Evolutionary conservation across 2,113 vertebrate species (phyloP), one percentile per base, ranked within the genome.

Genomic region (Lampris incognitus): DNA sequence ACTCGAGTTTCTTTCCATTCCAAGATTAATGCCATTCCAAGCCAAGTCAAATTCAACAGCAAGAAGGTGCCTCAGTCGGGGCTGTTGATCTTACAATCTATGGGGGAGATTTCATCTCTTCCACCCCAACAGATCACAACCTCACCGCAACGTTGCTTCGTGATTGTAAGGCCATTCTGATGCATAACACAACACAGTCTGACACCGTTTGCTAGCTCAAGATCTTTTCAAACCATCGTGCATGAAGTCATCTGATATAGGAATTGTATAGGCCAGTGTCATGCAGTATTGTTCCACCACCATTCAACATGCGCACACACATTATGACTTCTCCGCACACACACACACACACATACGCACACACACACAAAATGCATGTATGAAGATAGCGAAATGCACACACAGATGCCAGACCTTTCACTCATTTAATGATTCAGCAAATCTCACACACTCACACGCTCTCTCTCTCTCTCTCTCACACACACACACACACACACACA

Each of bases 251-350:
- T 24, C 24, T 79, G 62, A 49, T 6, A 1, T 9, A 13, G 41
- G 77, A 5, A 7, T n/a, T 76, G 76, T 75, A 5, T 73, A 65
- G 50, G 65, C 78, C 76, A 70, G 67, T 10, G 41, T 75, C 91
- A 92, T 92, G 91, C 89, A 82, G 70, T 56, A 72, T 48, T 65
- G 75, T 69, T 85, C 85, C 82, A 72, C 83, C 79, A 78, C 86
- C 89, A 69, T 84, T 79, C 69, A 38, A 82, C 90, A 87, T 88
- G 85, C 84, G 78, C 78, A 38, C 72, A 11, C 64, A 6, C 49
- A 40, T 62, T 66, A 39, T 9, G 48, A 71, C 52, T 44, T 37
- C 42, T 37, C 24, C 69, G 63, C 41, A 56, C 48, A 75, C 57
- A 72, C 37, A 65, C 42, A 61, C 46, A 66, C n/a, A 37, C 69